These are phyloP conservation scores for Cataglyphis hispanica DNA, from an alignment of 1,140 invertebrate species.

Conservation along the genomic window DNA sequence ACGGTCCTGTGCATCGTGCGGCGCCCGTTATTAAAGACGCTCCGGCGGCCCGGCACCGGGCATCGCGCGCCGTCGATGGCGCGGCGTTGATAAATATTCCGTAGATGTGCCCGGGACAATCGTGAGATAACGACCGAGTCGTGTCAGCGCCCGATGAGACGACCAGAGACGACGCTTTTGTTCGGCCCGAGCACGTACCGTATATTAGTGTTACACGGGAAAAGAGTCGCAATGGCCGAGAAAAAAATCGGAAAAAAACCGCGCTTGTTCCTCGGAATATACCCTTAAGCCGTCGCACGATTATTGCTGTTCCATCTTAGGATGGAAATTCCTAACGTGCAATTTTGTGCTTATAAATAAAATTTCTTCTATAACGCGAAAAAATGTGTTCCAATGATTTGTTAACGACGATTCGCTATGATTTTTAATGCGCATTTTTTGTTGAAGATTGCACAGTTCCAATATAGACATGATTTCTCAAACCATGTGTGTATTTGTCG, in stretches of 20 bases:
- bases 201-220: conserved; percentile 64
- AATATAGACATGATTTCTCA: background rate
- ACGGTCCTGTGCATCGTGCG: conserved; percentile 67
- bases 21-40: conserved; percentile 73
- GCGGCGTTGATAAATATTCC: conserved; percentile 74
- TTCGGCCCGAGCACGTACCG: conserved; percentile 64
- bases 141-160: conserved; percentile 64
- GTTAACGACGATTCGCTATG: background rate
- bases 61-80: conserved; percentile 42
- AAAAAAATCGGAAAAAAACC: conserved; percentile 56
- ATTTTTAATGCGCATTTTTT: background rate
- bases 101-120: conserved; percentile 70
- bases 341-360: background rate
- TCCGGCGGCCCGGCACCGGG: conserved; percentile 27
- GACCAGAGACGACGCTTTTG: conserved; percentile 65
- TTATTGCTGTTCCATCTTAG: conserved; percentile 34
- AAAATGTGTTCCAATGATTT: background rate
- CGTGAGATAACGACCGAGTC: conserved; percentile 64
- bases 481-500: background rate
- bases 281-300: conserved; percentile 33
- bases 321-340: conserved; percentile 3
- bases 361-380: background rate
- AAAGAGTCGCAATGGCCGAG: conserved; percentile 55
- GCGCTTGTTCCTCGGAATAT: conserved; percentile 26
- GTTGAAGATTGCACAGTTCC: background rate